Evolutionary conservation across 2,797 vertebrate species (phyloP).

Genomic region (Iguana delicatissima): DNA sequence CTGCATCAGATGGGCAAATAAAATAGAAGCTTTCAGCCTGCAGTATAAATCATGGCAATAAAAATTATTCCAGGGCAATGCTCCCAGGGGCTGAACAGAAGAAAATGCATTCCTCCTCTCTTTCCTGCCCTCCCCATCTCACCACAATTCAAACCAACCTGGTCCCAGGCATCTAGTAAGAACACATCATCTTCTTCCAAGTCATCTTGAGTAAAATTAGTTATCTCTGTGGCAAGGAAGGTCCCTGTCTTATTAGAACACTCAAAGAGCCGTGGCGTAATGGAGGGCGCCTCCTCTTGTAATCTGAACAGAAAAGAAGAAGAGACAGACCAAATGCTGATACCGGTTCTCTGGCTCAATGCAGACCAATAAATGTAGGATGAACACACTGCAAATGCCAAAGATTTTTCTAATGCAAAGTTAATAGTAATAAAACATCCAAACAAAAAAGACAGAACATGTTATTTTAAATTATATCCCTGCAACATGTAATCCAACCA

Average conservation of each 20-base stretch:
- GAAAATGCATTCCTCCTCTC: background rate
- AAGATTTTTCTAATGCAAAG: background rate
- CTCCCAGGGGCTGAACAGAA: background rate
- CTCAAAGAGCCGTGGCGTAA: constrained; percentile 86
- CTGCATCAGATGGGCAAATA: background rate
- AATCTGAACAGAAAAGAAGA: constrained; percentile 73
- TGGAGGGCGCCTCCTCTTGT: constrained; percentile 78
- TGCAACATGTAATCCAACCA: too few relatives aligned
- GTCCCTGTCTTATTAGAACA: constrained; percentile 89
- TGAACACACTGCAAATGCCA: background rate
- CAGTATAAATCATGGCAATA: background rate
- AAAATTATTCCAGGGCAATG: background rate
- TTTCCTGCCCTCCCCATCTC: background rate
- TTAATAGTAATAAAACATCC: too few relatives aligned
- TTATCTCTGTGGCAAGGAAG: constrained; percentile 86
- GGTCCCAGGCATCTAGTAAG: constrained; percentile 88
- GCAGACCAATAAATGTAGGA: too few relatives aligned
- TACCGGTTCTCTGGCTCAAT: background rate
- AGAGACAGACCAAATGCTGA: background rate
- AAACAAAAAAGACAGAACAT: too few relatives aligned
- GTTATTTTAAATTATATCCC: too few relatives aligned
- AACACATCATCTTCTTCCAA: constrained; percentile 87
- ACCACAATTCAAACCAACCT: constrained; percentile 75
- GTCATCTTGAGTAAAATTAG: constrained; percentile 88
- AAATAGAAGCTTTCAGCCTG: background rate